Conservation (phyloP, 1,140 invertebrate genomes). For the Parasteatoda tepidariorum region DNA sequence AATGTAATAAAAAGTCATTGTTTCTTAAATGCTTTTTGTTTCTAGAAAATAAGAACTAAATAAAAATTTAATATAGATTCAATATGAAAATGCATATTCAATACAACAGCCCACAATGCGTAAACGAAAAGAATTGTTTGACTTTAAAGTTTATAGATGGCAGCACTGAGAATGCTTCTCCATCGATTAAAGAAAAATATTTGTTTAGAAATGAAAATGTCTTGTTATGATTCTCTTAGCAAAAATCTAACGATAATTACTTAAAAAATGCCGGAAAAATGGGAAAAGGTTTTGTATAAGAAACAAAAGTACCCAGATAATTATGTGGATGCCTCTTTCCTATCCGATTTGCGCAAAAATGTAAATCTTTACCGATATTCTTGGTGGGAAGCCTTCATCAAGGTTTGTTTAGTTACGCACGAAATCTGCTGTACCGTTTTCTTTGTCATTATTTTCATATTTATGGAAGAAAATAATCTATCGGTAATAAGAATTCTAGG, state of each 20-base stretch:
- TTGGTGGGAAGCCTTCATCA: conserved; percentile 77
- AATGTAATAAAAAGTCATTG: too few relatives aligned
- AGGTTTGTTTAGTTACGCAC: conserved; percentile 79
- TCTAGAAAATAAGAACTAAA: too few relatives aligned
- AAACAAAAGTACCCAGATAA: conserved; percentile 89
- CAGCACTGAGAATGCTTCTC: too few relatives aligned
- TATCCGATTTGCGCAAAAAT: conserved; percentile 88
- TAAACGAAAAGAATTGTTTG: too few relatives aligned
- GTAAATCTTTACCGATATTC: conserved; percentile 79
- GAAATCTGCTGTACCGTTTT: conserved; percentile 81
- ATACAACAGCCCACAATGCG: too few relatives aligned
- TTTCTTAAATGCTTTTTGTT: too few relatives aligned
- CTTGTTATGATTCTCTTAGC: neutral
- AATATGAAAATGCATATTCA: too few relatives aligned
- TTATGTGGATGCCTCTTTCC: conserved; percentile 87
- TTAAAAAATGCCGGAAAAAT: conserved; percentile 69
- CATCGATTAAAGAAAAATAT: neutral
- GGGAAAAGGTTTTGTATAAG: conserved; percentile 91
- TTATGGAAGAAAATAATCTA: conserved; percentile 75
- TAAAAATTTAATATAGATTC: too few relatives aligned
- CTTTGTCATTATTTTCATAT: conserved; percentile 81
- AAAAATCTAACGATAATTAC: too few relatives aligned
- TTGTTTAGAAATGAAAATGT: neutral
- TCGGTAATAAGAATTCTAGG: conserved; percentile 74
- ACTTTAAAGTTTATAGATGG: too few relatives aligned